Conservation (phyloP, 2,797 vertebrate genomes). For the Schizopygopsis malacanthus region DNA sequence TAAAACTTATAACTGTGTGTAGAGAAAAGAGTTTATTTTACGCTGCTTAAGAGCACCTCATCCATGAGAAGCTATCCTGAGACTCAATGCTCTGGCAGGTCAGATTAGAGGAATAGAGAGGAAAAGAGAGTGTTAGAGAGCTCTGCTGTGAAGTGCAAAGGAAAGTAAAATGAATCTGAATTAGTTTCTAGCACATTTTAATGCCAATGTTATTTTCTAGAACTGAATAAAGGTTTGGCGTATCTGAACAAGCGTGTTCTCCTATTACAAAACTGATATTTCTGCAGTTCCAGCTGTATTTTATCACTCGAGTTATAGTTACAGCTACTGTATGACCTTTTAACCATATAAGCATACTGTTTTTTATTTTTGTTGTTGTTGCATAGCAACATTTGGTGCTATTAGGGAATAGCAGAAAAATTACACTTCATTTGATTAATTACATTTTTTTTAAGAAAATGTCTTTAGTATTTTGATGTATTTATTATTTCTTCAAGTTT, state of each 20-base stretch:
- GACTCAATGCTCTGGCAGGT: slow-evolving; percentile 15
- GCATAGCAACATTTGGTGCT: not conserved
- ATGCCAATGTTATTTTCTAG: slow-evolving; percentile 27
- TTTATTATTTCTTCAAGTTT: not conserved
- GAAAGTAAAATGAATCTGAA: slow-evolving; percentile 27
- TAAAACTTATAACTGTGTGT: slow-evolving; percentile 39
- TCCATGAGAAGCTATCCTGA: slow-evolving; percentile 33
- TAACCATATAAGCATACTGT: not conserved
- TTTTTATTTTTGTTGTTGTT: not conserved
- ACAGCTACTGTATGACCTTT: not conserved
- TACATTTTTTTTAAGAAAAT: not conserved
- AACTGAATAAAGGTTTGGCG: slow-evolving; percentile 23
- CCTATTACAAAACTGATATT: not conserved
- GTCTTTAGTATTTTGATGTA: not conserved
- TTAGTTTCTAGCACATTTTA: slow-evolving; percentile 14
- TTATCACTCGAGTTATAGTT: not conserved
- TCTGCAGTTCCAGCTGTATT: not conserved
- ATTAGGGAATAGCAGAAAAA: not conserved
- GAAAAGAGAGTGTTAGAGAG: slow-evolving; percentile 18
- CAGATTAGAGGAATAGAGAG: slow-evolving; percentile 9
- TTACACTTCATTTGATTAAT: not conserved
- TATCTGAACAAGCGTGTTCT: slow-evolving; percentile 9
- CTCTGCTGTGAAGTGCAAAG: slow-evolving; percentile 19
- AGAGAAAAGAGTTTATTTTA: slow-evolving; percentile 20
- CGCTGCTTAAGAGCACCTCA: slow-evolving; percentile 21